These are phyloP conservation scores for Cathartes aura DNA, from an alignment of 2,113 vertebrate genomes.

Conservation along the genomic window DNA sequence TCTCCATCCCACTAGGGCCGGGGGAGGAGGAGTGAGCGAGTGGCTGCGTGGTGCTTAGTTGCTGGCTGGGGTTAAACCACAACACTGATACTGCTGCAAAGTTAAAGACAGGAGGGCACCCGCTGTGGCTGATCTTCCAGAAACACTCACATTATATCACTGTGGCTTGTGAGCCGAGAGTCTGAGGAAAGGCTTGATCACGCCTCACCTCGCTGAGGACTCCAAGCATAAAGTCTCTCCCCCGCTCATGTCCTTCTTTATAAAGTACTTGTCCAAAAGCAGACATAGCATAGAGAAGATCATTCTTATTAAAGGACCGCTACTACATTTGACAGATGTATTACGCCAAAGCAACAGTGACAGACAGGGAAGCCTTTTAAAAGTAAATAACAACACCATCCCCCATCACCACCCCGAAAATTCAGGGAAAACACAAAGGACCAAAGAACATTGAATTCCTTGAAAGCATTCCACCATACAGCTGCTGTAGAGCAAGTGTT, in stretches of 20 bases:
- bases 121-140: neutral
- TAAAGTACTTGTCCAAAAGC: neutral
- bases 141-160: neutral
- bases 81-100: neutral
- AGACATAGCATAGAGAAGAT: neutral
- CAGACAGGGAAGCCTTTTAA: neutral
- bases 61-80: too few relatives aligned
- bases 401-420: neutral
- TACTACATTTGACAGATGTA: neutral
- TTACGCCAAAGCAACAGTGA: neutral
- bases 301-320: neutral
- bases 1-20: too few relatives aligned
- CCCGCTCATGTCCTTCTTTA: neutral
- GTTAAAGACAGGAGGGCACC: neutral
- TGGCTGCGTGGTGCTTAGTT: too few relatives aligned
- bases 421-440: neutral
- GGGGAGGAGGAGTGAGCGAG: too few relatives aligned
- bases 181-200: neutral
- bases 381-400: neutral
- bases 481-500: neutral
- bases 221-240: neutral
- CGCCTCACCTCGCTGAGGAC: neutral
- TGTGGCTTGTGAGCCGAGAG: neutral
- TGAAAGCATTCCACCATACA: neutral
- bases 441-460: neutral